Conservation (phyloP, 2,797 vertebrate genomes). For the Parauchenoglanis punctatus region DNA sequence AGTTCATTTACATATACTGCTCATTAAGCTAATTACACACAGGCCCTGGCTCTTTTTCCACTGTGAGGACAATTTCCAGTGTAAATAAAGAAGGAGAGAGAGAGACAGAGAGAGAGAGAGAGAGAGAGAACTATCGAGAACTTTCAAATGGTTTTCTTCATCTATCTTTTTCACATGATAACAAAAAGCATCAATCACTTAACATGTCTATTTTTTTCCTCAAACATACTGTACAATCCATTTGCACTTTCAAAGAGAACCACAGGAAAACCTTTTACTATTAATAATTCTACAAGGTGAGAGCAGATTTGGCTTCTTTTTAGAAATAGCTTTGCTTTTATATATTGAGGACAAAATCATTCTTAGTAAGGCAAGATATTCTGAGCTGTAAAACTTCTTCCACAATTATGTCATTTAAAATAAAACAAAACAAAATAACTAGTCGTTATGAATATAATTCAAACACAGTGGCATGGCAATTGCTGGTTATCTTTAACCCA, state of each 20-base stretch:
- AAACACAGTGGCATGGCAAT: not conserved
- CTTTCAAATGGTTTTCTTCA: not conserved
- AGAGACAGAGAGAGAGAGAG: not conserved
- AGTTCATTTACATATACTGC: not conserved
- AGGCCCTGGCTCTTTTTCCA: not conserved
- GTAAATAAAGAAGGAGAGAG: not conserved
- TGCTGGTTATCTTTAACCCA: not conserved
- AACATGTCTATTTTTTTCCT: not conserved
- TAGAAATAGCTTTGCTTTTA: not conserved
- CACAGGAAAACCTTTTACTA: constrained; percentile 19
- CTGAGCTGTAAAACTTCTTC: not conserved
- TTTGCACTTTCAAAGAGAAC: constrained; percentile 2
- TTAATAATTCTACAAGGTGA: constrained; percentile 27
- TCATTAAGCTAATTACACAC: not conserved
- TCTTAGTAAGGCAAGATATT: not conserved
- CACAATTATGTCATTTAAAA: not conserved
- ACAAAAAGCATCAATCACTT: not conserved
- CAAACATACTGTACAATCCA: not conserved
- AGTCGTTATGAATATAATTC: not conserved
- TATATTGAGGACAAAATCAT: not conserved
- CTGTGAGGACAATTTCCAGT: not conserved
- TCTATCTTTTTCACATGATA: not conserved
- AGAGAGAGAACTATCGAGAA: not conserved
- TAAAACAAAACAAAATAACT: not conserved
- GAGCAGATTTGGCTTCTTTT: not conserved